Evolutionary conservation across 2,888 invertebrate genomes (phyloP), one percentile per base, ranked within the genome.

Genomic region (Nemotelus pantherinus): DNA sequence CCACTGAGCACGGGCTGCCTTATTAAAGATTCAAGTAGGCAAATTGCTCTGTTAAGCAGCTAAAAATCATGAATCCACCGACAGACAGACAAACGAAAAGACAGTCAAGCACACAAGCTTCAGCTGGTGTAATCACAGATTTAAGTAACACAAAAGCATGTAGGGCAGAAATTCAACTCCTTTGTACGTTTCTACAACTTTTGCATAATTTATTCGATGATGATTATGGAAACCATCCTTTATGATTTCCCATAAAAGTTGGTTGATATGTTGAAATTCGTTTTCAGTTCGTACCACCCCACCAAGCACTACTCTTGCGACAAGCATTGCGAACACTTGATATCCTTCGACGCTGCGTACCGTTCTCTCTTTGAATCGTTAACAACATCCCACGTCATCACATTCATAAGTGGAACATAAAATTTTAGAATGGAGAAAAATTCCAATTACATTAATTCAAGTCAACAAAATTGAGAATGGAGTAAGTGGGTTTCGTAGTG

Each of bases 1-100:
- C 25, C 25, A 25, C 25, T 25, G 25, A 25, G 25, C 25, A 25
- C 25, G 25, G 25, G 25, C 25, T 63, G 75, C 39, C 78, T 79
- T 79, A 79, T 79, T 78, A 79, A 79, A 79, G 74, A 79, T 79
- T 79, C 78, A 79, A 79, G 79, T 79, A 75, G 67, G 77, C 75
- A 79, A 79, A 79, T 79, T 79, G 79, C 78, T 78, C 79, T 75
- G 79, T 79, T 78, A 77, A 79, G 77, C 77, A 79, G 77, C 79
- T 78, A 79, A 79, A 79, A 79, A 78, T 78, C 77, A 44, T 77
- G 44, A 45, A 65, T 53, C 75, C 64, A 41, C 53, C 6, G 43
- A 60, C 45, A 74, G 44, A 45, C 74, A 76, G 53, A 65, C 44
- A 76, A 50, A 75, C 70, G 55, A 43, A 47, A 10, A 50, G 47